These are phyloP conservation scores for Macrochelys suwanniensis DNA, from an alignment of 2,797 vertebrate species.

Conservation along the genomic window DNA sequence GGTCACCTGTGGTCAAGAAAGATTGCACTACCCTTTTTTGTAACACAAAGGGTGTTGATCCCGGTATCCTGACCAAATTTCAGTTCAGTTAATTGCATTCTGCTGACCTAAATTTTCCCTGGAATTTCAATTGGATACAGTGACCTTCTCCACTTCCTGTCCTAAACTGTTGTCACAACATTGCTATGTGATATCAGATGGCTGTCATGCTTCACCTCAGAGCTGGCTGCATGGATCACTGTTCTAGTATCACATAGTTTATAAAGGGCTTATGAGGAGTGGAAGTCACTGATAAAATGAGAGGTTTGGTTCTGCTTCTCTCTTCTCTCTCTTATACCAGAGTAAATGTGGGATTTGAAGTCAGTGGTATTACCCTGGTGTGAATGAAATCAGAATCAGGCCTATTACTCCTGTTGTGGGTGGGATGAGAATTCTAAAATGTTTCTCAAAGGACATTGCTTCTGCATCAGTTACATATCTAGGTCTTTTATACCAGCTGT, in stretches of 20 bases:
- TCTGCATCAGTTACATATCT: neutral
- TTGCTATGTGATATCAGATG: conserved; percentile 33
- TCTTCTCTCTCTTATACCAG: neutral
- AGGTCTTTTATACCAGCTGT: neutral
- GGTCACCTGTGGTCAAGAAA: no score
- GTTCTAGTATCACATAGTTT: neutral
- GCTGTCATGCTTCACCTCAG: neutral
- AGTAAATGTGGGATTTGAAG: neutral
- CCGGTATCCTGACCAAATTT: neutral
- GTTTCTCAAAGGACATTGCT: conserved; percentile 11
- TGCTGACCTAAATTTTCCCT: conserved; percentile 55
- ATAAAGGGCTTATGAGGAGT: neutral
- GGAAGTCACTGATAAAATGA: neutral
- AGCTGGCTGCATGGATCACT: neutral
- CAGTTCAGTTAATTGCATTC: neutral
- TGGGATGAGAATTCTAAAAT: neutral
- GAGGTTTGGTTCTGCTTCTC: neutral
- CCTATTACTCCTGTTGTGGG: neutral
- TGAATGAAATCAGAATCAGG: neutral
- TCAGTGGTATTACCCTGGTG: neutral
- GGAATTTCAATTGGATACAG: conserved; percentile 60
- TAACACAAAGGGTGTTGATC: neutral
- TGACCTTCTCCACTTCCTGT: neutral
- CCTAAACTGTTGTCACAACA: neutral
- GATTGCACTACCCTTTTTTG: neutral